Evolutionary conservation across 2,113 vertebrate species (phyloP).

Genomic region (Neofelis nebulosa): DNA sequence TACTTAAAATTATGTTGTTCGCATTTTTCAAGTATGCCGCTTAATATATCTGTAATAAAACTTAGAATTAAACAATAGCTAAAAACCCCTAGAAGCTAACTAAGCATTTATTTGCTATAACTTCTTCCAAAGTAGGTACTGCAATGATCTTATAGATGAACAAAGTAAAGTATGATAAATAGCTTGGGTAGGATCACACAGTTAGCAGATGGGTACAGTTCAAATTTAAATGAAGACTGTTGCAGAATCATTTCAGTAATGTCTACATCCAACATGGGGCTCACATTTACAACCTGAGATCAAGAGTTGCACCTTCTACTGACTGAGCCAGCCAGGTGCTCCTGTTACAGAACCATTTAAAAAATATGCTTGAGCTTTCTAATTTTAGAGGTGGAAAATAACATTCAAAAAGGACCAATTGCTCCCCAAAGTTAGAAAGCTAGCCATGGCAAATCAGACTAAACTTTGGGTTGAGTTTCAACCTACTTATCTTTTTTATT

Average conservation of each 20-base stretch:
- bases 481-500: neutral
- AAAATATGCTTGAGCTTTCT: neutral
- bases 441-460: neutral
- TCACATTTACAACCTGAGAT: too few relatives aligned
- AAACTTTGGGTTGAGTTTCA: neutral
- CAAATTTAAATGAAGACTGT: neutral
- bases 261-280: too few relatives aligned
- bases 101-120: neutral
- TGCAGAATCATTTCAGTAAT: neutral
- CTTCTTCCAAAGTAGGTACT: neutral
- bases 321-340: too few relatives aligned
- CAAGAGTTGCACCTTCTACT: too few relatives aligned
- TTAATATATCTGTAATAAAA: conserved; percentile 40
- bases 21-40: conserved; percentile 47
- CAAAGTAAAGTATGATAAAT: neutral
- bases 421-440: neutral
- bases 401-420: neutral
- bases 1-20: conserved; percentile 71
- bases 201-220: neutral
- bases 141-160: neutral
- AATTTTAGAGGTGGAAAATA: conserved; percentile 9
- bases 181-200: neutral
- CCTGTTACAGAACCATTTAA: neutral
- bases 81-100: neutral
- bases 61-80: neutral